Conservation (phyloP, 2,888 invertebrate genomes). For the Lycocerus yunnanus region DNA sequence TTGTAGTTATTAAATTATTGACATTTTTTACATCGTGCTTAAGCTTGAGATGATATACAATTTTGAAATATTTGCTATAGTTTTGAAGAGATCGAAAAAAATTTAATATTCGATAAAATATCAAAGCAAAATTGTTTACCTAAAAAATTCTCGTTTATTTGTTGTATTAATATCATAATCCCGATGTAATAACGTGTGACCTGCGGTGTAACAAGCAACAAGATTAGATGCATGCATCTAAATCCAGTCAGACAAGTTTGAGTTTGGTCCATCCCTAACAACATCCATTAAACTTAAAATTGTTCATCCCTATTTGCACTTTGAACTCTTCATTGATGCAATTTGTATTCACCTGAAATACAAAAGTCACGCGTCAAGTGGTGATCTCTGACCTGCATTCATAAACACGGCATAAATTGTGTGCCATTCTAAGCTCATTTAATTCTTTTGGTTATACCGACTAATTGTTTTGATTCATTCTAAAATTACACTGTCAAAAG, state of each 20-base stretch:
- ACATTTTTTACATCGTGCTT: slow-evolving; percentile 40
- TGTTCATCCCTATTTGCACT: slow-evolving; percentile 8
- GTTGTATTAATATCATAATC: neutral
- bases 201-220: neutral
- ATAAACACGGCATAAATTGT: neutral
- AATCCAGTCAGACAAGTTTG: slow-evolving; percentile 18
- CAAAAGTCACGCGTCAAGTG: slow-evolving; percentile 7
- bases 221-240: neutral
- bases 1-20: slow-evolving; percentile 53
- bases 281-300: slow-evolving; percentile 12
- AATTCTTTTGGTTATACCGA: neutral
- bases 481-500: neutral
- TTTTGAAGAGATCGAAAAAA: neutral
- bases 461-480: neutral
- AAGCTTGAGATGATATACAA: neutral
- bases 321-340: slow-evolving; percentile 15
- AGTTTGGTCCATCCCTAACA: slow-evolving; percentile 25
- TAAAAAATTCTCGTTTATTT: neutral
- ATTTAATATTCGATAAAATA: neutral
- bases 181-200: neutral
- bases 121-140: neutral
- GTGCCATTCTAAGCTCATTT: neutral
- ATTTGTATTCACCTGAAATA: slow-evolving; percentile 5
- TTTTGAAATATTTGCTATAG: neutral
- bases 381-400: slow-evolving; percentile 12